Conservation (phyloP, 2,113 vertebrate species). For the Gorsachius goisagi region DNA sequence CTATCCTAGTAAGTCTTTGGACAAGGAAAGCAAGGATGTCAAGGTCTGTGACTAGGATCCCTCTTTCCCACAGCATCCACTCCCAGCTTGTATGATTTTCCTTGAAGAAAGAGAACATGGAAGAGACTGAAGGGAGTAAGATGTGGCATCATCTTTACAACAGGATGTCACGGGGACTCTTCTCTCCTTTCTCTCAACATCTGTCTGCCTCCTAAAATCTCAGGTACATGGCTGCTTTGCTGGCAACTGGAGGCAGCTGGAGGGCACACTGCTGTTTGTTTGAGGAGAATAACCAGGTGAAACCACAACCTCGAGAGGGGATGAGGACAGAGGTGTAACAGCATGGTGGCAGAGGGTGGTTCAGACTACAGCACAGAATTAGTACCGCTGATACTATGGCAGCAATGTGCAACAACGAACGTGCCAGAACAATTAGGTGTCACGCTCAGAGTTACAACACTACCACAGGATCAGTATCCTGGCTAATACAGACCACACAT, state of each 20-base stretch:
- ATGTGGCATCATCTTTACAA: not conserved
- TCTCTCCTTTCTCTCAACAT: not conserved
- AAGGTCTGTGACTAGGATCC: not conserved
- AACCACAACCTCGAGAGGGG: not conserved
- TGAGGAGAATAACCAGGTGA: not conserved
- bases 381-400: not conserved
- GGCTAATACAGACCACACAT: rapidly evolving
- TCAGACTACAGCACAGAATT: not conserved
- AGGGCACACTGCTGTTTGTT: rapidly evolving
- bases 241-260: not conserved
- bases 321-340: not conserved
- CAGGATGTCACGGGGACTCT: not conserved
- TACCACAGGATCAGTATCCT: not conserved
- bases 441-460: not conserved
- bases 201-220: not conserved
- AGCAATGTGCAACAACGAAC: not conserved
- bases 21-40: not conserved
- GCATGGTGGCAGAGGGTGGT: not conserved
- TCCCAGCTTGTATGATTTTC: not conserved
- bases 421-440: not conserved
- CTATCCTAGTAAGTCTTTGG: not conserved
- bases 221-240: rapidly evolving
- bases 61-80: not conserved
- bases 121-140: not conserved
- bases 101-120: not conserved